Conservation (phyloP, 2,888 invertebrate genomes). For the Protonemura montana region DNA sequence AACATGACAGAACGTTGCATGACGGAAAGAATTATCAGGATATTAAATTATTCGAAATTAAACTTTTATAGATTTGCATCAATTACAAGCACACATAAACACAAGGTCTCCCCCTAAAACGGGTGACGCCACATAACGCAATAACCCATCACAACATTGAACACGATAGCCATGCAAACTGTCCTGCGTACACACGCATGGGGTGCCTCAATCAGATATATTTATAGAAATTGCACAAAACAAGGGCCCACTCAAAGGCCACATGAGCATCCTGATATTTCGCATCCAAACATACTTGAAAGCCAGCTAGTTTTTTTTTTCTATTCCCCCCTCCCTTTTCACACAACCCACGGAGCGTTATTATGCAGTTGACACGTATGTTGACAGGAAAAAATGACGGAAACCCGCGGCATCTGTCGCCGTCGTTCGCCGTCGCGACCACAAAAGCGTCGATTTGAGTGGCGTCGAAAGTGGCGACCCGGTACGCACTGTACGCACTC, state of each 20-base stretch:
- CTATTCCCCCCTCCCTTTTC: background rate
- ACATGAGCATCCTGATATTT: background rate
- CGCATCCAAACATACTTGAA: background rate
- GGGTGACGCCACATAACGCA: background rate
- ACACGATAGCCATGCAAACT: no score
- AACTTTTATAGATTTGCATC: slow-evolving; percentile 4
- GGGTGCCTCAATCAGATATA: background rate
- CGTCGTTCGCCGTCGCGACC: background rate
- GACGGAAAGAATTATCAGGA: background rate
- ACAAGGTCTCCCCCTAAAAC: background rate
- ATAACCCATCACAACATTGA: background rate
- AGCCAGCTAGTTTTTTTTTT: background rate
- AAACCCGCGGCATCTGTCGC: background rate
- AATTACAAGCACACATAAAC: background rate
- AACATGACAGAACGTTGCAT: background rate
- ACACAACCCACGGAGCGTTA: background rate
- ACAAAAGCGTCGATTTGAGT: background rate
- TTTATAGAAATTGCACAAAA: background rate
- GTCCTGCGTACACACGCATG: background rate
- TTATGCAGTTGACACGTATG: background rate
- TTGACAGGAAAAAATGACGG: background rate
- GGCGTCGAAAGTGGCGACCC: background rate
- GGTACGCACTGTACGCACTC: no score
- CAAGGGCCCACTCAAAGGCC: background rate
- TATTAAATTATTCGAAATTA: background rate